Conservation (phyloP, 2,888 invertebrate species). For the Sminthurides aquaticus region DNA sequence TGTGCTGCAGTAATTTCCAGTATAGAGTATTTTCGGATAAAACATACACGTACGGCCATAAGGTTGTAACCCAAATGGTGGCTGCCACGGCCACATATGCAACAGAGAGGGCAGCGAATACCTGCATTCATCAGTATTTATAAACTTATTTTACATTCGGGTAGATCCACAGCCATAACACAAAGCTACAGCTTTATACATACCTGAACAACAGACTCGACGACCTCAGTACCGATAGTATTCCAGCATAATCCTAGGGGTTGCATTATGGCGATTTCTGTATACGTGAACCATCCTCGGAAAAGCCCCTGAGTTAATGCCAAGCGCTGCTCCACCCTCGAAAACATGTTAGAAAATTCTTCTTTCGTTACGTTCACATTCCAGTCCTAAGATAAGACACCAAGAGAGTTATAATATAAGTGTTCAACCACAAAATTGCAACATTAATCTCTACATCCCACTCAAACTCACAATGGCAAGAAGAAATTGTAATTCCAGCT, state of each 20-base stretch:
- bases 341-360: constrained; percentile 65
- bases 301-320: constrained; percentile 64
- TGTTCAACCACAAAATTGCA: constrained; percentile 2
- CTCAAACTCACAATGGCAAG: constrained; percentile 69
- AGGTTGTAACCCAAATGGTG: background rate
- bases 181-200: too few species aligned
- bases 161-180: too few species aligned
- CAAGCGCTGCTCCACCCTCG: constrained; percentile 61
- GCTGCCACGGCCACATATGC: background rate
- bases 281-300: constrained; percentile 76
- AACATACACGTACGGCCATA: background rate
- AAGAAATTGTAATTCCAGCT: constrained; percentile 79
- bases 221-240: constrained; percentile 46
- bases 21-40: background rate
- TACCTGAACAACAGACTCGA: constrained; percentile 51
- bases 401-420: constrained; percentile 14
- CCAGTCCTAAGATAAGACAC: constrained; percentile 63
- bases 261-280: constrained; percentile 60
- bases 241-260: constrained; percentile 46
- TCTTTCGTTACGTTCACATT: constrained; percentile 69
- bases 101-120: constrained; percentile 1
- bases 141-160: too few species aligned
- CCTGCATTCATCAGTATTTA: background rate
- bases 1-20: background rate
- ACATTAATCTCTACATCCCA: background rate